These are phyloP conservation scores for Aptenodytes patagonicus DNA, from an alignment of 2,113 vertebrate genomes.

Conservation along the genomic window DNA sequence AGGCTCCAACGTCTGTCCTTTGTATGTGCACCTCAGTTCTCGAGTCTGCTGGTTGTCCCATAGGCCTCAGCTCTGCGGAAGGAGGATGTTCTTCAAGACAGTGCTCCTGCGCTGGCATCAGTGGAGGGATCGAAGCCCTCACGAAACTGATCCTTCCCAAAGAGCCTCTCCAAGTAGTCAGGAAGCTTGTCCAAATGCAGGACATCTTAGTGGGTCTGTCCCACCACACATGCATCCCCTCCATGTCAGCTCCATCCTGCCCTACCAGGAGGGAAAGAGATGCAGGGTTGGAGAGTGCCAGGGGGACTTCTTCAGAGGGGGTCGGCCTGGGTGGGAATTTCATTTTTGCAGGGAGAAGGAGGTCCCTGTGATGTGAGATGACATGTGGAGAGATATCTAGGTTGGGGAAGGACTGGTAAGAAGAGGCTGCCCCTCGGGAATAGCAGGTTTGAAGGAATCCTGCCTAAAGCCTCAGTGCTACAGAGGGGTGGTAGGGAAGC, in stretches of 20 bases:
- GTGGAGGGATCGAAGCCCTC: fast-evolving
- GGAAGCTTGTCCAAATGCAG: not conserved
- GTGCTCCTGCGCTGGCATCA: not conserved
- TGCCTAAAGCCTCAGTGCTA: not conserved
- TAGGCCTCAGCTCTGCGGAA: not conserved
- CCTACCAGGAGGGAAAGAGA: not conserved
- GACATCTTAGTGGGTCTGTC: not conserved
- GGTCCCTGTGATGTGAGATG: not conserved
- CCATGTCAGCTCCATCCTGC: not conserved
- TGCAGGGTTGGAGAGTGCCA: not conserved
- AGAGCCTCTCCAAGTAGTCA: not conserved
- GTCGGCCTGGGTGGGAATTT: not conserved
- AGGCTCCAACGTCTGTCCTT: not conserved
- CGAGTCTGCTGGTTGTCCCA: not conserved
- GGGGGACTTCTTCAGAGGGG: not conserved
- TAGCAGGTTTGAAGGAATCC: not conserved
- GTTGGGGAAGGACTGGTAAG: not conserved
- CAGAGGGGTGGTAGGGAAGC: not conserved
- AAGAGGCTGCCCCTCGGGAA: not conserved
- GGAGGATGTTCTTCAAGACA: not conserved
- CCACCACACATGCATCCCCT: not conserved
- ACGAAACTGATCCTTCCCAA: not conserved
- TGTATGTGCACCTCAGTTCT: not conserved
- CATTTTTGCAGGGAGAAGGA: not conserved
- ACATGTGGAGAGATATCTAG: not conserved